These are phyloP conservation scores for Perdita meconis DNA, from an alignment of 2,888 invertebrate genomes.

Conservation along the genomic window DNA sequence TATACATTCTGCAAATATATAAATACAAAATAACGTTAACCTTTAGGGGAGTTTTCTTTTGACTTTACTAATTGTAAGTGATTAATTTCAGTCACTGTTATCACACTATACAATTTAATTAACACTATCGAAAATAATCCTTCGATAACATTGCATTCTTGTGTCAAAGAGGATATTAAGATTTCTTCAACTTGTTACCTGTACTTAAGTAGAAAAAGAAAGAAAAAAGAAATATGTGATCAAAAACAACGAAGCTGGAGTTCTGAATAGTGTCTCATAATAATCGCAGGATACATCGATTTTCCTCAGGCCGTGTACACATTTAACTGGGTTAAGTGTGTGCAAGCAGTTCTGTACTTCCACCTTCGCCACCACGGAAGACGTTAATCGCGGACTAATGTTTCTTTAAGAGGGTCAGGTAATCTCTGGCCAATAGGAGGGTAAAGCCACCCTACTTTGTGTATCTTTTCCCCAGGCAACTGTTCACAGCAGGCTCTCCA, in stretches of 20 bases:
- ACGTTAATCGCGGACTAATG: constrained; percentile 38
- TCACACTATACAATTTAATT: too few relatives aligned
- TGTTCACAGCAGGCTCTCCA: background rate
- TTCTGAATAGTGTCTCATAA: background rate
- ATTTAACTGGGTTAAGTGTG: constrained; percentile 39
- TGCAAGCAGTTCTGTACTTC: constrained; percentile 21
- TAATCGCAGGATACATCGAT: constrained; percentile 21
- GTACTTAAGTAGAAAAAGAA: too few relatives aligned
- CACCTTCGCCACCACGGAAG: constrained; percentile 8
- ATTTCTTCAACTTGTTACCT: too few relatives aligned
- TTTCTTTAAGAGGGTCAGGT: constrained; percentile 20
- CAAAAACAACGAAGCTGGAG: background rate
- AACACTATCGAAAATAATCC: too few relatives aligned
- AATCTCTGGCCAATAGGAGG: constrained; percentile 21
- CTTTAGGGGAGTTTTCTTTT: too few relatives aligned
- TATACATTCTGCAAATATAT: too few relatives aligned
- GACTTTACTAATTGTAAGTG: too few relatives aligned
- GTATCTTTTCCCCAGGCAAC: constrained; percentile 1
- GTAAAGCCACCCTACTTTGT: constrained; percentile 4
- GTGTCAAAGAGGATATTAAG: too few relatives aligned
- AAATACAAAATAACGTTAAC: too few relatives aligned
- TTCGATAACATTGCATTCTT: too few relatives aligned
- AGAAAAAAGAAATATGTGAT: too few relatives aligned
- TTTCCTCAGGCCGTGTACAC: background rate
- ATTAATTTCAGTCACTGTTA: too few relatives aligned